phyloP scores from a whole-genome alignment of 1,140 invertebrate species.

The Tachypleus tridentatus region DNA sequence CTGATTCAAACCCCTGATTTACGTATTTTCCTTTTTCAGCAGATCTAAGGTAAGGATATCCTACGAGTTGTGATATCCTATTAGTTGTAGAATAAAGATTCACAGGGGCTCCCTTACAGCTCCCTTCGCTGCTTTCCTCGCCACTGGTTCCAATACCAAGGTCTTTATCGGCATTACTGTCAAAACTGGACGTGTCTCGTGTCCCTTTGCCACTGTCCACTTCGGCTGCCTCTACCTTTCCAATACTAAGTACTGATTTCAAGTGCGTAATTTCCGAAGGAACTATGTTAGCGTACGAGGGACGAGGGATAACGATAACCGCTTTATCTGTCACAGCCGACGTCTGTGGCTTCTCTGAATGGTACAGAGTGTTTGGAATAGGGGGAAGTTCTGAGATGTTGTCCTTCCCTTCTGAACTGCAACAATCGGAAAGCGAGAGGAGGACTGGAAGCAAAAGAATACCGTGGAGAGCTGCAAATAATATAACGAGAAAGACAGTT shows the following conservation, averaged over 20 bases:
- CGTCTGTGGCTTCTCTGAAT: slow-evolving; percentile 3
- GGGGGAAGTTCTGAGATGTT: background rate
- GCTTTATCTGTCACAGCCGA: background rate
- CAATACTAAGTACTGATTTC: too few relatives aligned
- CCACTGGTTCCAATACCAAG: slow-evolving; percentile 71
- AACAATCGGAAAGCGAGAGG: slow-evolving; percentile 44
- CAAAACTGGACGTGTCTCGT: too few relatives aligned
- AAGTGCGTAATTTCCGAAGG: too few relatives aligned
- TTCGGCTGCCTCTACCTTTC: too few relatives aligned
- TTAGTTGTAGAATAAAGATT: too few relatives aligned
- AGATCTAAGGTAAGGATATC: too few relatives aligned
- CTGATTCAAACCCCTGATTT: too few relatives aligned
- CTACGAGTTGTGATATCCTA: too few relatives aligned
- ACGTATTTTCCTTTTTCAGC: too few relatives aligned
- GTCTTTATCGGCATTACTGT: slow-evolving; percentile 51
- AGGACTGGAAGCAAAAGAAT: slow-evolving; percentile 74
- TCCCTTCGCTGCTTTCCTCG: slow-evolving; percentile 50
- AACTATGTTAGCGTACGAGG: too few relatives aligned
- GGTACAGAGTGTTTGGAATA: background rate
- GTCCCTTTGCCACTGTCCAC: too few relatives aligned
- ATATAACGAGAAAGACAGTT: slow-evolving; percentile 89
- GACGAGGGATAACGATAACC: too few relatives aligned
- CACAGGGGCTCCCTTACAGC: slow-evolving; percentile 25
- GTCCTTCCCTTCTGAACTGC: slow-evolving; percentile 8
- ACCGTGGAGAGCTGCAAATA: slow-evolving; percentile 84